phyloP scores from a whole-genome alignment of 2,113 vertebrate genomes.

The Apeltes quadracus region DNA sequence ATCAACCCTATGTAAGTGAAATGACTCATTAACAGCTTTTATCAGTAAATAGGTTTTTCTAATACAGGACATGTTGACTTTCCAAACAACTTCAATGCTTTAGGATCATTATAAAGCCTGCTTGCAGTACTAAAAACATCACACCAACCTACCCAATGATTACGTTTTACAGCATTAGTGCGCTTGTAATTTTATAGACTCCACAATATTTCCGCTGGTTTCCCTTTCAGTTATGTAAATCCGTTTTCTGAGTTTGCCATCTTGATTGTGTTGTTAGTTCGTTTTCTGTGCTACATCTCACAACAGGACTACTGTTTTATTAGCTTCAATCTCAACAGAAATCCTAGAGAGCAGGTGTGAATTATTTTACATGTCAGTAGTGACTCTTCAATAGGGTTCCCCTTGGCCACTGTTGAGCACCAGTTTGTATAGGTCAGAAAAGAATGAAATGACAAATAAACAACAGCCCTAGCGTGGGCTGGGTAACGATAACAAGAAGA shows the following conservation, averaged over 20 bases:
- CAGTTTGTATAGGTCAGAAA: slow-evolving; percentile 52
- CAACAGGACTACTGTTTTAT: slow-evolving; percentile 13
- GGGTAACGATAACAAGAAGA: slow-evolving; percentile 46
- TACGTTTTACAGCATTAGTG: slow-evolving; percentile 7
- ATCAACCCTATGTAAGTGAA: not conserved
- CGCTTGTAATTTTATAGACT: slow-evolving; percentile 7
- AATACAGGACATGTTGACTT: not conserved
- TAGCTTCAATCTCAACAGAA: not conserved
- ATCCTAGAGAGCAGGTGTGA: not conserved
- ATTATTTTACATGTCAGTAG: slow-evolving; percentile 32
- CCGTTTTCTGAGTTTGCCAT: slow-evolving; percentile 20
- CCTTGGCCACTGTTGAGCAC: slow-evolving; percentile 37
- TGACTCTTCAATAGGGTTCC: slow-evolving; percentile 35
- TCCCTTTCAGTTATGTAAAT: slow-evolving; percentile 47
- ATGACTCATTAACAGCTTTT: not conserved
- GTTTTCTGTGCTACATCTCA: slow-evolving; percentile 3
- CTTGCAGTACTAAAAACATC: slow-evolving; percentile 5
- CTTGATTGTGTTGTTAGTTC: slow-evolving; percentile 34
- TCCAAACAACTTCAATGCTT: not conserved
- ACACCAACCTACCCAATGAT: slow-evolving; percentile 14
- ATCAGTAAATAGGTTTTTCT: not conserved
- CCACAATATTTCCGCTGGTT: slow-evolving; percentile 23
- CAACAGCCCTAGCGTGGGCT: slow-evolving; percentile 35
- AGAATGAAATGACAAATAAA: slow-evolving; percentile 57
- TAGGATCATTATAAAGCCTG: not conserved